Conservation (phyloP, 2,113 vertebrate genomes). For the Solea solea region DNA sequence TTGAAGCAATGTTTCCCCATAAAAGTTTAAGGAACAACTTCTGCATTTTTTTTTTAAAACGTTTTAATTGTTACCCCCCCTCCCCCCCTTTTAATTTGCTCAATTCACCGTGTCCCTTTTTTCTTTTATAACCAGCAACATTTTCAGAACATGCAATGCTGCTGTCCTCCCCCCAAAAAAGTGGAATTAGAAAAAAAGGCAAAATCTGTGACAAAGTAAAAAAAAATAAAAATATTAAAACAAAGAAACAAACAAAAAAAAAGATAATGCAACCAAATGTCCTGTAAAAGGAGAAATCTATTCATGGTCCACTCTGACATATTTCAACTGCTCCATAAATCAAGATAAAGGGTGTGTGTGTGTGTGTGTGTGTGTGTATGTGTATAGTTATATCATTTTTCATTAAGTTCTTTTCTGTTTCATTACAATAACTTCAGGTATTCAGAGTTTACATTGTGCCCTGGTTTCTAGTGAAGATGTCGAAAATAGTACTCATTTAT, state of each 20-base stretch:
- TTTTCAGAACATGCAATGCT: constrained; percentile 93
- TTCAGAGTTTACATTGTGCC: constrained; percentile 91
- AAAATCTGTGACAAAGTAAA: constrained; percentile 50
- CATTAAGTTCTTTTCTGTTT: constrained; percentile 78
- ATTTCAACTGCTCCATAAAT: constrained; percentile 72
- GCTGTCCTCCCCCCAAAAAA: constrained; percentile 68
- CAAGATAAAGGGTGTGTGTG: constrained; percentile 72
- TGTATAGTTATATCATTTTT: constrained; percentile 73
- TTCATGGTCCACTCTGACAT: constrained; percentile 74
- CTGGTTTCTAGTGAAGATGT: constrained; percentile 92
- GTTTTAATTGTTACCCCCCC: constrained; percentile 60
- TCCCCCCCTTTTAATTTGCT: constrained; percentile 52
- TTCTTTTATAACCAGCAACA: constrained; percentile 89
- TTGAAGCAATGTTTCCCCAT: constrained; percentile 88
- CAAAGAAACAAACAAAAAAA: constrained; percentile 73
- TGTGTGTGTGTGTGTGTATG: constrained; percentile 33
- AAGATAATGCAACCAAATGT: constrained; percentile 66
- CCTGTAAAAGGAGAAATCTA: constrained; percentile 64
- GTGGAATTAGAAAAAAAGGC: constrained; percentile 50
- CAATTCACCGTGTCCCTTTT: constrained; percentile 68
- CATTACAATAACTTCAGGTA: constrained; percentile 79
- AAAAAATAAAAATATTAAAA: constrained; percentile 22
- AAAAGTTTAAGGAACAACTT: constrained; percentile 81
- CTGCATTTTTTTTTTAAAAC: constrained; percentile 78
- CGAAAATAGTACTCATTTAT: constrained; percentile 99